phyloP scores from a whole-genome alignment of 2,888 invertebrate genomes.

The Byasa hedistus region DNA sequence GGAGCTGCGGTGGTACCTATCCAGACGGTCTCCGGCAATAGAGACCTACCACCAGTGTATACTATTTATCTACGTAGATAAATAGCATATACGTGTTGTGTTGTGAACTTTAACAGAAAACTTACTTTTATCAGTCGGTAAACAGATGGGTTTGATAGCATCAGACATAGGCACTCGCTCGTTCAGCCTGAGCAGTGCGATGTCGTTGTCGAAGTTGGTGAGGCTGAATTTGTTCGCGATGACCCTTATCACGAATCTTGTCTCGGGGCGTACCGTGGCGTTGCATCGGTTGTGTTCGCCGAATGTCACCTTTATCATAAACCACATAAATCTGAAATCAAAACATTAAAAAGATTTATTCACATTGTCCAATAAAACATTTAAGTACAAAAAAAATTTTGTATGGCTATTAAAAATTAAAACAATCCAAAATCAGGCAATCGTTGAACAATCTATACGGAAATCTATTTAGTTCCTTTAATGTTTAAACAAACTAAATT shows the following conservation, averaged over 20 bases:
- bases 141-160: conserved; percentile 89
- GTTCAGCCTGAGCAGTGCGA: conserved; percentile 89
- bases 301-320: conserved; percentile 93
- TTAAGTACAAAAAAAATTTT: no score
- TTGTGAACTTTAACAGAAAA: background rate
- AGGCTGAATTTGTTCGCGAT: conserved; percentile 90
- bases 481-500: no score
- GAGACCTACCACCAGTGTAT: no score
- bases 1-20: no score
- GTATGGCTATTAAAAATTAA: no score
- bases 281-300: conserved; percentile 93
- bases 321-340: conserved; percentile 90
- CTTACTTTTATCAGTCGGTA: conserved; percentile 82
- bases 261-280: conserved; percentile 85
- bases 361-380: background rate
- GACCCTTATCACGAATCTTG: conserved; percentile 88
- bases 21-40: no score
- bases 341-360: conserved; percentile 1
- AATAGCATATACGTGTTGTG: no score
- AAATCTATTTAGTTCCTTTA: no score
- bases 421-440: no score
- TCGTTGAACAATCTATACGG: no score
- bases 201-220: conserved; percentile 93
- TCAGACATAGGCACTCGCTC: conserved; percentile 89
- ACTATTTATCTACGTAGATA: no score